Evolutionary conservation across 2,113 vertebrate species (phyloP).

Genomic region (Perognathus longimembris): DNA sequence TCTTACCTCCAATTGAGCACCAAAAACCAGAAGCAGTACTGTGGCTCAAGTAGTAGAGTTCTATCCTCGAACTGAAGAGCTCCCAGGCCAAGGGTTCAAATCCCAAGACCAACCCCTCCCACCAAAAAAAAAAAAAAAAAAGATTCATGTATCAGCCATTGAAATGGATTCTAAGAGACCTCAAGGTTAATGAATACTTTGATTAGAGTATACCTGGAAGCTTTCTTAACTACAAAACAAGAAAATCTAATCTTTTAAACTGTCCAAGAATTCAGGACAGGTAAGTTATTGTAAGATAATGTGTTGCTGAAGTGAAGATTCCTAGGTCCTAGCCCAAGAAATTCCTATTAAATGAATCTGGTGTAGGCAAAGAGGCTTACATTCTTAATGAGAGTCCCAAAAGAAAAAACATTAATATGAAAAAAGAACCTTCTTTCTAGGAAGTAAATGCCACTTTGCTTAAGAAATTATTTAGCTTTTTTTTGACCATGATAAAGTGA

Average conservation of each 20-base stretch:
- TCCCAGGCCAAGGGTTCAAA: too few relatives aligned
- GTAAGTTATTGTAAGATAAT: not conserved
- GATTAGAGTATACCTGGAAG: not conserved
- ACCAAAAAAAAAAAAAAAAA: too few relatives aligned
- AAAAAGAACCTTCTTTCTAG: not conserved
- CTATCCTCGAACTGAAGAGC: too few relatives aligned
- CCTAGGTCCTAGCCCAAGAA: not conserved
- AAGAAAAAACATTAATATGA: not conserved
- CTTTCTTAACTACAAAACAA: slow-evolving; percentile 1
- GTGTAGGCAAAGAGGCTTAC: not conserved
- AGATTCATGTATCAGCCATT: not conserved
- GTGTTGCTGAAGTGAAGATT: not conserved
- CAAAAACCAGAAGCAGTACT: too few relatives aligned
- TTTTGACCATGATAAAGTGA: not conserved
- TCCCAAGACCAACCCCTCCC: too few relatives aligned
- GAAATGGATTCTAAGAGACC: not conserved
- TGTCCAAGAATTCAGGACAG: not conserved
- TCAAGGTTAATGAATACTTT: not conserved
- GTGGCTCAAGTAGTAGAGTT: too few relatives aligned
- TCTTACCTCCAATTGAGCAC: too few relatives aligned
- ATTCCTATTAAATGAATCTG: not conserved
- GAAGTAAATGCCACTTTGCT: slow-evolving; percentile 27
- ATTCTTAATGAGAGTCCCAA: slow-evolving; percentile 12
- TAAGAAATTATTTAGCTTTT: slow-evolving; percentile 43
- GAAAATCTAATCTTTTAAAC: slow-evolving; percentile 3